Base-by-base conservation (phyloP, 2,888 invertebrate genomes). In the Drosophila subsilvestris region DNA sequence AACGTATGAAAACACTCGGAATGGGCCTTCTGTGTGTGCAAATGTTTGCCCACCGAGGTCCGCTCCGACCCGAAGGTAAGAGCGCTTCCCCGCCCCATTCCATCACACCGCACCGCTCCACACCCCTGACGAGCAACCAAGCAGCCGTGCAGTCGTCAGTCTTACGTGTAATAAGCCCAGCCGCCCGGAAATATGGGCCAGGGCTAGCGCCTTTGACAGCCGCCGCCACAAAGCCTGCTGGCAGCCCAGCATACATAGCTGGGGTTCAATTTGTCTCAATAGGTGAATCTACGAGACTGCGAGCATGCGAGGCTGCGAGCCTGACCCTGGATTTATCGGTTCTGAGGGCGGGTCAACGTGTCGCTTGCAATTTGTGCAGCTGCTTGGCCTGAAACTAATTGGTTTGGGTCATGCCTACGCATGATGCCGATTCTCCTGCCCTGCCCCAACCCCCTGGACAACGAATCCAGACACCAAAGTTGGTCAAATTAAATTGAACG, bases 11-110 rank as follows among this genome's bases (percentile, higher is more conserved):
- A 57, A 51, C 62, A 65, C 51, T 53, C 57, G 58, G 49, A 73
- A 44, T 73, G 69, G 62, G 77, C 75, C 79, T 75, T 75, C 44
- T 32, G 43, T 18, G 56, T 32, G 86, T 83, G 80, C 70, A 83
- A 83, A 79, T 80, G 80, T 80, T 68, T 67, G 66, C 60, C 56
- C 63, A 54, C 73, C 29, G 50, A 55, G 44, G 42, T 45, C 45
- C 10, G 45, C 22, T 32, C 9, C 22, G 18, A 47, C 12, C 43
- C 45, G 55, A 66, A 53, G 53, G 55, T 43, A 56, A 42, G 43
- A 48, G 45, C 27, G 7, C 14, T 37, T 14, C 37, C 6, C 37
- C n/a, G n/a, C n/a, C n/a, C 37, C 12, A 5, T 12, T 4, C 32
- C 32, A 2, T 22, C 22, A 4, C 22, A 22, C 22, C 22, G 22